phyloP scores from a whole-genome alignment of 64 coral and sea anemone genomes.

The Stichodactyla mertensii region DNA sequence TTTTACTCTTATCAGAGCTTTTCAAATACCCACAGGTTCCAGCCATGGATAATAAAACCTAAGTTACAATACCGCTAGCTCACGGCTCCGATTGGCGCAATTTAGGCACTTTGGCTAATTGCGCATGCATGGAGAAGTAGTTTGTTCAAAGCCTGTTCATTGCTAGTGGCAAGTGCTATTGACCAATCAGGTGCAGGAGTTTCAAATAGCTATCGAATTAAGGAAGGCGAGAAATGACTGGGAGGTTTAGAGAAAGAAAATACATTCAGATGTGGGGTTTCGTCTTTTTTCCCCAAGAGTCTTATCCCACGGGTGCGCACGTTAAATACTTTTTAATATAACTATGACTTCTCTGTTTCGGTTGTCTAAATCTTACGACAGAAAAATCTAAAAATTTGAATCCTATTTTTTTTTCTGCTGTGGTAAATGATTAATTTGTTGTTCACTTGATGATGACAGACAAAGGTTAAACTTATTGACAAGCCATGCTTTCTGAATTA shows the following conservation, averaged over 20 bases:
- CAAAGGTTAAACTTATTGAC: conserved; percentile 26
- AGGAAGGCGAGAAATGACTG: conserved; percentile 8
- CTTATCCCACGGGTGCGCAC: conserved; percentile 7
- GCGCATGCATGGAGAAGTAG: conserved; percentile 84
- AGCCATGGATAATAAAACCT: conserved; percentile 43
- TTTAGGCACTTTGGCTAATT: conserved; percentile 54
- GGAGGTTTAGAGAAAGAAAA: background rate
- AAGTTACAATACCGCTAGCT: conserved; percentile 63
- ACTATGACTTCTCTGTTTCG: background rate
- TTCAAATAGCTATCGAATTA: conserved; percentile 72
- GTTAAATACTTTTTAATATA: conserved; percentile 6
- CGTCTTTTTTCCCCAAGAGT: background rate
- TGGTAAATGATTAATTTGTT: conserved; percentile 23
- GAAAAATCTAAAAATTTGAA: background rate
- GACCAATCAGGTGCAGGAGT: conserved; percentile 56
- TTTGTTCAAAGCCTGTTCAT: conserved; percentile 68
- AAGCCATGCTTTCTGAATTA: conserved; percentile 30
- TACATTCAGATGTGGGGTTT: background rate
- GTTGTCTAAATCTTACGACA: background rate
- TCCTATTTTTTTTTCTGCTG: background rate
- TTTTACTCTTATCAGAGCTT: conserved; percentile 59
- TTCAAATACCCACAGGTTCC: conserved; percentile 83
- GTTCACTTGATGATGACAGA: conserved; percentile 6
- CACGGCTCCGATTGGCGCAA: conserved; percentile 40
- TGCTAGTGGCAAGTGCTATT: conserved; percentile 59